phyloP scores from a whole-genome alignment of 2,113 vertebrate species.

The Vulpes ferrilata region DNA sequence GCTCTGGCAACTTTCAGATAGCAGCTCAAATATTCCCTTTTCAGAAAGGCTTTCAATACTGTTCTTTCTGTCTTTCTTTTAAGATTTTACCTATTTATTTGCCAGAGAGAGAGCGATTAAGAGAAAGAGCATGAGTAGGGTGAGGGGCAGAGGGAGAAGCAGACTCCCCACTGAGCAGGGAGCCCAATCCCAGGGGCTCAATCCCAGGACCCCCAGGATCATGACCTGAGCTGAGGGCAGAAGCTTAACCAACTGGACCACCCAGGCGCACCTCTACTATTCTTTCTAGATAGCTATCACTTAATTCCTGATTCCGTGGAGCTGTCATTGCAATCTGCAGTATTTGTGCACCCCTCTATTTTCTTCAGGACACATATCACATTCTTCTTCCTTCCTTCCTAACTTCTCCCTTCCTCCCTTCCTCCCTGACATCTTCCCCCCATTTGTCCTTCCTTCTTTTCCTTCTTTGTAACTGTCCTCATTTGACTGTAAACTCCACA shows the following conservation, averaged over 20 bases:
- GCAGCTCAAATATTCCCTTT: neutral
- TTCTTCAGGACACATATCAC: neutral
- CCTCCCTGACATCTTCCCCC: neutral
- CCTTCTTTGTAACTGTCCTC: neutral
- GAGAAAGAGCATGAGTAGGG: too few relatives aligned
- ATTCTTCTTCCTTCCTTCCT: neutral
- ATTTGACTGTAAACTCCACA: neutral
- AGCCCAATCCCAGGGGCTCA: too few relatives aligned
- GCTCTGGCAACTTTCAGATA: neutral
- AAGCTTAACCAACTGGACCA: too few relatives aligned
- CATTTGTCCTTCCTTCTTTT: neutral
- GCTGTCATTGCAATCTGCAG: neutral
- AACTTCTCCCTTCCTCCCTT: neutral
- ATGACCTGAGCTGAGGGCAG: too few relatives aligned
- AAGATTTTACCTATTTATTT: too few relatives aligned
- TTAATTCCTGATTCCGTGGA: neutral
- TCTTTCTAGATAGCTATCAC: neutral
- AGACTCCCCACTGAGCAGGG: too few relatives aligned
- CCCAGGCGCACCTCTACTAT: neutral
- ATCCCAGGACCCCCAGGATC: too few relatives aligned
- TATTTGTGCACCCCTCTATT: neutral
- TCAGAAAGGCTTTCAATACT: neutral
- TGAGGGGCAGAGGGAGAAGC: too few relatives aligned
- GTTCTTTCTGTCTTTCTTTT: neutral
- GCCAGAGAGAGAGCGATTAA: too few relatives aligned